Percentiles rank a stretch among this genome's conserved stretches.
Evolutionary conservation across 2,113 vertebrate species (phyloP).

Genomic region (Ascaphus truei): DNA sequence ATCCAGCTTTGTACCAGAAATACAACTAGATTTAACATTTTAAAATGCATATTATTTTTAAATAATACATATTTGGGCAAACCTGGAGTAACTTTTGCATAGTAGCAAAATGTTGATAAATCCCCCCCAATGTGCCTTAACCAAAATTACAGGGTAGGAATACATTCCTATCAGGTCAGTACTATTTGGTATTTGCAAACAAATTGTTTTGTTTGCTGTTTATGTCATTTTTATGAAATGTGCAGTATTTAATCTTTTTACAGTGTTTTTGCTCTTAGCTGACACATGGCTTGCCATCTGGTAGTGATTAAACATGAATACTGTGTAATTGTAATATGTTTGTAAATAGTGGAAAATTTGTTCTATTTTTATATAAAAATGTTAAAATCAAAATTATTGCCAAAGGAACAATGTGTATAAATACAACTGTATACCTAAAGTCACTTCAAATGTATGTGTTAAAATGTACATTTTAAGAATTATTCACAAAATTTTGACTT

Average conservation of each 20-base stretch:
- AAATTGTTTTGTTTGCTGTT: slow-evolving; percentile 62
- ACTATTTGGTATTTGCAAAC: slow-evolving; percentile 76
- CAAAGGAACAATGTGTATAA: slow-evolving; percentile 67
- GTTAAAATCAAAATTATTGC: slow-evolving; percentile 64
- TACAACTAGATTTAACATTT: neutral
- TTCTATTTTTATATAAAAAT: slow-evolving; percentile 81
- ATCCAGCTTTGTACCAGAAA: neutral
- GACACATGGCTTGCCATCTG: slow-evolving; percentile 65
- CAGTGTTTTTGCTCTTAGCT: slow-evolving; percentile 57
- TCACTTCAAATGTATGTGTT: slow-evolving; percentile 62
- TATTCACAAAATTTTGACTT: slow-evolving; percentile 62
- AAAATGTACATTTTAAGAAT: slow-evolving; percentile 50
- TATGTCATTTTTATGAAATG: slow-evolving; percentile 81
- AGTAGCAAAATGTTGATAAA: slow-evolving; percentile 17
- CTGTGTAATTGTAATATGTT: slow-evolving; percentile 74
- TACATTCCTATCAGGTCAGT: slow-evolving; percentile 63
- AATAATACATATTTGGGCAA: neutral
- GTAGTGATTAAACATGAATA: slow-evolving; percentile 75
- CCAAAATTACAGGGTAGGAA: slow-evolving; percentile 61
- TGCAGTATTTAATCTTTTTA: slow-evolving; percentile 68
- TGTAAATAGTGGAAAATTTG: slow-evolving; percentile 73
- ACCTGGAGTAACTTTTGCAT: slow-evolving; percentile 1
- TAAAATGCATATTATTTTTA: slow-evolving; percentile 10
- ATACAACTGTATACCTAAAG: slow-evolving; percentile 49
- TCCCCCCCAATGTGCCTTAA: slow-evolving; percentile 68